Base-by-base conservation (phyloP, 2,888 invertebrate genomes). In the Eupithecia dodoneata region DNA sequence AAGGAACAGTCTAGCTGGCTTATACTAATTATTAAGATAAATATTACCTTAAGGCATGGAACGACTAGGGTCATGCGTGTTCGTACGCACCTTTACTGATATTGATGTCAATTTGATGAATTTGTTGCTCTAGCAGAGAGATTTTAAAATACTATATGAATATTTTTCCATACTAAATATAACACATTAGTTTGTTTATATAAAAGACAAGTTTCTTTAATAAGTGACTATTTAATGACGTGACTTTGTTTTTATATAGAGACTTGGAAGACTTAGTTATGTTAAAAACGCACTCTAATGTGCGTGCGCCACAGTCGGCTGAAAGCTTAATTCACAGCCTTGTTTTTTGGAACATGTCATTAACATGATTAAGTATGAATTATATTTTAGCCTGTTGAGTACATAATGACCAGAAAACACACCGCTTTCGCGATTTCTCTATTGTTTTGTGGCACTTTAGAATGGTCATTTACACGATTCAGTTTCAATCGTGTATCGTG, bases 21-120 rank as follows among this genome's bases (percentile, higher is more conserved):
- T 92, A 91, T 90, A 94, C 94, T 94, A 94, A 94, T 94, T 94
- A 94, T 94, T 93, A 91, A 93, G 94, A 94, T 94, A 94, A 93
- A 94, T 94, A 94, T 92, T 91, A 89, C 88, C 91, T 91, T 90
- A 92, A 49, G 70, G 70, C 30, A 47, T 6, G 18, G 70, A 47
- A 70, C 47, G n/a, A 70, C 47, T 47, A 9, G n/a, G 18, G 45
- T 13, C 47, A 6, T 18, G 45, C 4, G 6, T 9, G 47, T 9
- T 45, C 5, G 12, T 70, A 70, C 70, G 47, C 70, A 30, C 45
- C 10, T 4, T 69, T 69, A 9, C 13, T 10, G 45, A 15, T 66
- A 42, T 3, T 42, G 15, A 66, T 7, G 15, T 66, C 13, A 66
- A 42, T 2, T 15, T 15, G 15, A 66, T 6, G 15, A 42, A 15